Conservation (phyloP, 2,113 vertebrate species). For the Thalassoma bifasciatum region DNA sequence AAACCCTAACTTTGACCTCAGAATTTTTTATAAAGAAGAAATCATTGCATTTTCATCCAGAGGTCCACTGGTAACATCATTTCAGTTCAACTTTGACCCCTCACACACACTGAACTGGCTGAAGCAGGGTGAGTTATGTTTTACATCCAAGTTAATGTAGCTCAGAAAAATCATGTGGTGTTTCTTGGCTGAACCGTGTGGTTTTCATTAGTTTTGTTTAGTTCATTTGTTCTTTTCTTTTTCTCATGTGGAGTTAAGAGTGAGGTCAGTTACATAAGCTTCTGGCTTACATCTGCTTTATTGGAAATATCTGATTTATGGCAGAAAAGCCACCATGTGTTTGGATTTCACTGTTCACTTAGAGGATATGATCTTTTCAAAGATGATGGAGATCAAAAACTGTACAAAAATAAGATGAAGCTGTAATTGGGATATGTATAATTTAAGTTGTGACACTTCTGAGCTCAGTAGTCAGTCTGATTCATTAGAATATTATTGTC, state of each 20-base stretch:
- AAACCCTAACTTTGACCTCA: not conserved
- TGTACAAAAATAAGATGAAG: too few relatives aligned
- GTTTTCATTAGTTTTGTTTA: not conserved
- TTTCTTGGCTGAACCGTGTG: not conserved
- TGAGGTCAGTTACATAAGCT: not conserved
- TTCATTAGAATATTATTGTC: too few relatives aligned
- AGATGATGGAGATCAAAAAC: not conserved
- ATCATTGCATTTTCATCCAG: not conserved
- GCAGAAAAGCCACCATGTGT: too few relatives aligned
- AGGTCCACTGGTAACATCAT: not conserved
- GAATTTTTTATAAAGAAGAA: too few relatives aligned
- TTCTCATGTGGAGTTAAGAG: not conserved
- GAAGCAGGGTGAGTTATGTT: not conserved
- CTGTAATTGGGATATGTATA: too few relatives aligned
- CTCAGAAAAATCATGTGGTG: not conserved
- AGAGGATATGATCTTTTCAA: not conserved
- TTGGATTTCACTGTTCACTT: too few relatives aligned
- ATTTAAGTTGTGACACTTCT: too few relatives aligned
- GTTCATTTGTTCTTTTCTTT: not conserved
- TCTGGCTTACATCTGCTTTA: not conserved
- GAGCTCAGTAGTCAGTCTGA: too few relatives aligned
- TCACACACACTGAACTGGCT: not conserved
- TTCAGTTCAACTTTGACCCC: not conserved
- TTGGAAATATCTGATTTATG: not conserved
- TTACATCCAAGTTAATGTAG: not conserved